Evolutionary conservation across 2,888 invertebrate species (phyloP).

Genomic region (Euzophera pinguis): DNA sequence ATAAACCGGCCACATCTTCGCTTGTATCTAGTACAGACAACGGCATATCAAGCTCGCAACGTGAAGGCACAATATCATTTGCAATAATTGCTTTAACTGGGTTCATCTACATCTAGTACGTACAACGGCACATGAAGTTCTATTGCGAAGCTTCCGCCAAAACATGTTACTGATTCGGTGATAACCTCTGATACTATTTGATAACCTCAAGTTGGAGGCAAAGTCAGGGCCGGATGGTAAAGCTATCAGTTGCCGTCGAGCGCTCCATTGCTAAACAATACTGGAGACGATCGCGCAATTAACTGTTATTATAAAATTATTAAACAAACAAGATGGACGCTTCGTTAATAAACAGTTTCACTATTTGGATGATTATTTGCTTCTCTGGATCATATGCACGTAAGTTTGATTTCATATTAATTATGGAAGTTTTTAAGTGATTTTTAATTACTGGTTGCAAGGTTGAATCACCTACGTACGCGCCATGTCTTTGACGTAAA

Average conservation of each 20-base stretch:
- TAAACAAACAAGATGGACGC: slow-evolving; percentile 34
- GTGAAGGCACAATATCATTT: not conserved
- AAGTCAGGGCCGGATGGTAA: slow-evolving; percentile 45
- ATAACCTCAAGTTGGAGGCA: slow-evolving; percentile 54
- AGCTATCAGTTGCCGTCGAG: slow-evolving; percentile 48
- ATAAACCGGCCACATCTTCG: not conserved
- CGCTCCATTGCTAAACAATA: slow-evolving; percentile 40
- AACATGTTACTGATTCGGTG: slow-evolving; percentile 3
- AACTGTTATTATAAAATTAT: slow-evolving; percentile 21
- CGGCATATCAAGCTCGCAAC: not conserved
- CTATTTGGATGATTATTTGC: slow-evolving; percentile 28
- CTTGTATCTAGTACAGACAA: not conserved
- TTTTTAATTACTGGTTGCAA: not conserved
- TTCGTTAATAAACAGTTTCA: slow-evolving; percentile 26
- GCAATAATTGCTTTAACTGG: not conserved
- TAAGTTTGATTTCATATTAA: slow-evolving; percentile 31
- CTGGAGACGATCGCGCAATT: slow-evolving; percentile 25
- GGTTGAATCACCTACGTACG: slow-evolving; percentile 1
- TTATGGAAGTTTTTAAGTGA: not conserved
- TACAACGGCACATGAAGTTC: not conserved
- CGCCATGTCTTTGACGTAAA: not conserved
- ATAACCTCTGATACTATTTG: slow-evolving; percentile 22
- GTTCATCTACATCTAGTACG: not conserved
- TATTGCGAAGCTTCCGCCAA: not conserved
- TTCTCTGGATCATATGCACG: slow-evolving; percentile 31